A percentile compares a stretch with the other conserved stretches of the same genome.
Conservation (phyloP, 2,888 invertebrate genomes). For the Agriopis aurantiaria region DNA sequence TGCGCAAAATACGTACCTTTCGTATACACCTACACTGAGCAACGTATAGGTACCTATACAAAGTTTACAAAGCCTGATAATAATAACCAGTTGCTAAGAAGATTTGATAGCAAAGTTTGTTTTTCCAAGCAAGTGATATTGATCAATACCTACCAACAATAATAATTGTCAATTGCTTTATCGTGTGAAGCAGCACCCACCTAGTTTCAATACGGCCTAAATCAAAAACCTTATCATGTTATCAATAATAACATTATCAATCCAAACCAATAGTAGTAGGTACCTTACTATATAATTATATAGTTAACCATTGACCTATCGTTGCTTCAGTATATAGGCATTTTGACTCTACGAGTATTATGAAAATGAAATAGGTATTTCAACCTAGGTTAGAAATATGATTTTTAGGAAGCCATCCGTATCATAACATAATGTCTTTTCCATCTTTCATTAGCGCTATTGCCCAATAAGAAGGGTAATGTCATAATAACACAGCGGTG, state of each 20-base stretch:
- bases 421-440: too few species aligned
- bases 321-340: not conserved
- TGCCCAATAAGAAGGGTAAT: too few species aligned
- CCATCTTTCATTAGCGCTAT: too few species aligned
- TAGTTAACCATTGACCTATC: too few species aligned
- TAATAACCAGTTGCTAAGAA: not conserved
- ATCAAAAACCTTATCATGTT: constrained; percentile 7
- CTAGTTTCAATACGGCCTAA: constrained; percentile 2
- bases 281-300: too few species aligned
- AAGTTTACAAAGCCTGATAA: not conserved
- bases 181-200: constrained; percentile 1
- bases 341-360: not conserved
- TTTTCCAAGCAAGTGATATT: constrained; percentile 1
- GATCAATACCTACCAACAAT: not conserved
- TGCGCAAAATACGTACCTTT: constrained; percentile 1
- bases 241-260: not conserved
- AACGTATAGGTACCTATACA: not conserved
- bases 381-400: too few species aligned
- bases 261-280: too few species aligned
- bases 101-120: not conserved
- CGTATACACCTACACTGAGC: not conserved
- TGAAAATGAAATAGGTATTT: too few species aligned
- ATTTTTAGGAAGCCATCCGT: too few species aligned
- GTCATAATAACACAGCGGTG: too few species aligned
- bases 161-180: not conserved